phyloP scores from a whole-genome alignment of 2,113 vertebrate genomes.

The Grammomys surdaster region DNA sequence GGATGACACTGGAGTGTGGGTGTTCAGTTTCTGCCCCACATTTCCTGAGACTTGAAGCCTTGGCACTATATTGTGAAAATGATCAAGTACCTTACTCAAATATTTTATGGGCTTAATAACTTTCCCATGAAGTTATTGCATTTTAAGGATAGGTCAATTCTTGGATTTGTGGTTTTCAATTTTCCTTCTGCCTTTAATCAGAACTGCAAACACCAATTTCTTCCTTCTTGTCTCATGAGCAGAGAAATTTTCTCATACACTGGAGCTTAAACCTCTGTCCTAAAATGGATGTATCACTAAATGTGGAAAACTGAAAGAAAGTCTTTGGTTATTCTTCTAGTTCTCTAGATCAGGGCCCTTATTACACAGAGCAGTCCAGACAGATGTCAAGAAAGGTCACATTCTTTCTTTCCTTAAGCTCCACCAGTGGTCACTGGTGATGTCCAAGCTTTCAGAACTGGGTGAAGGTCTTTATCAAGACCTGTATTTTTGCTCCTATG shows the following conservation, averaged over 20 bases:
- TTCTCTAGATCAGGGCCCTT: neutral
- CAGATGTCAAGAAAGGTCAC: neutral
- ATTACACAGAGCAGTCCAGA: neutral
- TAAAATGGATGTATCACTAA: neutral
- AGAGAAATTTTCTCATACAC: neutral
- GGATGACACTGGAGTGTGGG: too few species aligned
- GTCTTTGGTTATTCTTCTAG: neutral
- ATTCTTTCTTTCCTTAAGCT: neutral
- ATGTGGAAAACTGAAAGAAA: neutral
- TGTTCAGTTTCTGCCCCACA: neutral
- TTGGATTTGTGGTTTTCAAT: neutral
- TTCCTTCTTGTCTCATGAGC: neutral
- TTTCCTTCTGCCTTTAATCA: neutral
- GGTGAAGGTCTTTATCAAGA: neutral
- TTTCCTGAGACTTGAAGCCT: neutral
- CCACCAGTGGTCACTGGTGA: neutral
- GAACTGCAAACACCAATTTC: neutral
- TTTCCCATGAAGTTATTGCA: neutral
- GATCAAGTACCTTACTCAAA: neutral
- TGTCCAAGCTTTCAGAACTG: neutral
- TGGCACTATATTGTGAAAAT: neutral
- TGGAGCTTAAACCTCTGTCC: neutral
- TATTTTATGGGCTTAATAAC: slow-evolving; percentile 56
- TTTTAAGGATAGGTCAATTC: neutral
- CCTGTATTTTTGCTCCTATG: neutral